Percentiles rank a stretch among this genome's conserved stretches.
These are phyloP conservation scores for Melinaea marsaeus DNA, from an alignment of 2,888 invertebrate species.

Conservation along the genomic window DNA sequence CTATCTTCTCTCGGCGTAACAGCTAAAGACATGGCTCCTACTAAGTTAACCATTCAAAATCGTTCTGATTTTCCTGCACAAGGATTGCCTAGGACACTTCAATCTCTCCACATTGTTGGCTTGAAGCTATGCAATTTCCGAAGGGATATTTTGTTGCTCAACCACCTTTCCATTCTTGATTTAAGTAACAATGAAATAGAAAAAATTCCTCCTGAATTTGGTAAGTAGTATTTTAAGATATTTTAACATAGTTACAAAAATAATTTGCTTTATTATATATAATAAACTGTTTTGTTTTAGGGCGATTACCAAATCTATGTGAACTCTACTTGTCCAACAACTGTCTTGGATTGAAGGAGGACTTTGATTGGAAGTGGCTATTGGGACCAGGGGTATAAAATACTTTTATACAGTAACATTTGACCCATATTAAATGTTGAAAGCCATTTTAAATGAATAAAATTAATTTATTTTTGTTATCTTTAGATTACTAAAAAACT, in stretches of 20 bases:
- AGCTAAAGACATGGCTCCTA: slow-evolving; percentile 60
- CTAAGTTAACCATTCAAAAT: slow-evolving; percentile 79
- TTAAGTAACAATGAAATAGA: slow-evolving; percentile 84
- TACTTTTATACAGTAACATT: slow-evolving; percentile 1
- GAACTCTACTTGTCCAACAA: slow-evolving; percentile 82
- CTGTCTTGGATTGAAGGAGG: slow-evolving; percentile 72
- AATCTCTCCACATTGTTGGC: slow-evolving; percentile 79
- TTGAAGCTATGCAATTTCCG: slow-evolving; percentile 82
- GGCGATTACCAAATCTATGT: slow-evolving; percentile 75
- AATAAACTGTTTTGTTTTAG: slow-evolving; percentile 36
- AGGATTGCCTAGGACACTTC: slow-evolving; percentile 84
- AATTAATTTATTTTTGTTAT: slow-evolving; percentile 11
- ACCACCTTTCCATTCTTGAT: slow-evolving; percentile 81
- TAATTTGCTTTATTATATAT: neutral
- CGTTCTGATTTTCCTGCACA: slow-evolving; percentile 83
- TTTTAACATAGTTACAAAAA: slow-evolving; percentile 1
- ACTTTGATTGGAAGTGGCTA: slow-evolving; percentile 83
- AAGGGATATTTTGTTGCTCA: slow-evolving; percentile 82
- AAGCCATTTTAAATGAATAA: neutral
- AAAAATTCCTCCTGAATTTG: slow-evolving; percentile 83
- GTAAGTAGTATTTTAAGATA: slow-evolving; percentile 45
- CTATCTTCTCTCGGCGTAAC: slow-evolving; percentile 66
- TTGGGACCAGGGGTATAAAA: slow-evolving; percentile 61
- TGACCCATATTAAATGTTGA: neutral
- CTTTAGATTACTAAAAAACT: slow-evolving; percentile 71